A percentile compares a stretch with the other conserved stretches of the same genome.
phyloP scores from a whole-genome alignment of 2,888 invertebrate genomes.

The Spialia ferax region DNA sequence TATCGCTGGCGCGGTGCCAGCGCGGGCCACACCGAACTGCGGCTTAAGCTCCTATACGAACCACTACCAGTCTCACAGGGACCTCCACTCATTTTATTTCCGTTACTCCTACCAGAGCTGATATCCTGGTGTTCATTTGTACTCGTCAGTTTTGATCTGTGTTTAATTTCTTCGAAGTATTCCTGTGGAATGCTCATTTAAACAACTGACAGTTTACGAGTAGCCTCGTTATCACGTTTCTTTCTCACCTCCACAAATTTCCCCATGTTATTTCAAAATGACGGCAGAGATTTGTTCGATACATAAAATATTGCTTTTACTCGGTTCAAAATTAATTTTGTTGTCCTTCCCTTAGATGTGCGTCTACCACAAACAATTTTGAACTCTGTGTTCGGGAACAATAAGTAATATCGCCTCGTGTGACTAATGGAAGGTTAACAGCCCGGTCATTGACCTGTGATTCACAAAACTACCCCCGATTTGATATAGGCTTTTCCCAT shows the following conservation, averaged over 20 bases:
- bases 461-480: conserved; percentile 70
- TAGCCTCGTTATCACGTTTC: neutral
- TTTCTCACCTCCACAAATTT: neutral
- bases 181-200: neutral
- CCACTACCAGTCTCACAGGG: conserved; percentile 20
- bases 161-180: too few relatives aligned
- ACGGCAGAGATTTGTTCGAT: too few relatives aligned
- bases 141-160: too few relatives aligned
- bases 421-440: conserved; percentile 57
- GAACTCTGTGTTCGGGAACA: conserved; percentile 41
- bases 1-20: conserved; percentile 46
- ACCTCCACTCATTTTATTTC: conserved; percentile 17
- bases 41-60: conserved; percentile 38
- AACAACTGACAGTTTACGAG: neutral
- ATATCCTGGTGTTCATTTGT: conserved; percentile 18
- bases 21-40: conserved; percentile 30
- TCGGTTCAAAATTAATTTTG: conserved; percentile 11
- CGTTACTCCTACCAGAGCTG: neutral
- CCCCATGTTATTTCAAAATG: neutral
- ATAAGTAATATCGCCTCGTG: conserved; percentile 43
- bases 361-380: conserved; percentile 39
- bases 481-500: conserved; percentile 62
- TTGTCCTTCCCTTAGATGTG: neutral
- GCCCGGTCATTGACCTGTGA: conserved; percentile 68
- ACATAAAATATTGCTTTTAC: conserved; percentile 9